A percentile compares a stretch with the other conserved stretches of the same genome.
Evolutionary conservation across 2,113 vertebrate species (phyloP).

Genomic region (Brachypteracias leptosomus): DNA sequence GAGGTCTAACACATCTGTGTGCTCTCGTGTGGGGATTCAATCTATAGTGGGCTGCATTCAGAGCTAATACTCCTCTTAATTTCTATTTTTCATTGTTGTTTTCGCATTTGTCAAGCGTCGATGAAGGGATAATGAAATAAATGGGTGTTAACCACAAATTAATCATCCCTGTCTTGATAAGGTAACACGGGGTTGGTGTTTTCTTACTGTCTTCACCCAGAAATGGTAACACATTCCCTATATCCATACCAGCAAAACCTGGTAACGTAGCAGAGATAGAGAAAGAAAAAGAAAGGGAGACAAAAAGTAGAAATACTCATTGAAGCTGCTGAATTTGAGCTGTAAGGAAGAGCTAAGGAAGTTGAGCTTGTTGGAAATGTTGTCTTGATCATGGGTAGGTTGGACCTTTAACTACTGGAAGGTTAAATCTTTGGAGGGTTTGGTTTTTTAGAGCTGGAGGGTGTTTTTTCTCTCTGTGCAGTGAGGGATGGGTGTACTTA

Average conservation of each 20-base stretch:
- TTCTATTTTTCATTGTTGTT: conserved; percentile 41
- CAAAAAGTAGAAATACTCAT: not conserved
- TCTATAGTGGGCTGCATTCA: not conserved
- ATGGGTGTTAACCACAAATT: not conserved
- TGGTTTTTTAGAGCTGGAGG: not conserved
- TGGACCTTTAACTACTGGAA: not conserved
- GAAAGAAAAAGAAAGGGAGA: not conserved
- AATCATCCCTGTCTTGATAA: conserved; percentile 18
- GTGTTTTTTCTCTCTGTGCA: not conserved
- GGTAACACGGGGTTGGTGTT: not conserved
- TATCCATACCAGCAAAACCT: not conserved
- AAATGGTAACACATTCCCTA: not conserved
- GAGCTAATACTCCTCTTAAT: conserved; percentile 11
- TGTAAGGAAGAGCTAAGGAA: not conserved
- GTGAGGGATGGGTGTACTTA: accelerated
- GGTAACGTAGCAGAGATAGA: not conserved
- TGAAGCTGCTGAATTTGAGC: not conserved
- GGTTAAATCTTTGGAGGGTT: not conserved
- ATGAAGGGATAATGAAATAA: conserved; percentile 7
- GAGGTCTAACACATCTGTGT: not conserved
- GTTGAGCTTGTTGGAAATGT: not conserved
- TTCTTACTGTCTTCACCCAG: not conserved
- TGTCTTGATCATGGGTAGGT: not conserved
- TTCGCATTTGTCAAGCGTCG: conserved; percentile 15
- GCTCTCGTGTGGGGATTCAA: not conserved